Percentiles rank a stretch among this genome's conserved stretches.
These are phyloP conservation scores for Nycticebus coucang DNA, from an alignment of 2,113 vertebrate species.

Conservation along the genomic window DNA sequence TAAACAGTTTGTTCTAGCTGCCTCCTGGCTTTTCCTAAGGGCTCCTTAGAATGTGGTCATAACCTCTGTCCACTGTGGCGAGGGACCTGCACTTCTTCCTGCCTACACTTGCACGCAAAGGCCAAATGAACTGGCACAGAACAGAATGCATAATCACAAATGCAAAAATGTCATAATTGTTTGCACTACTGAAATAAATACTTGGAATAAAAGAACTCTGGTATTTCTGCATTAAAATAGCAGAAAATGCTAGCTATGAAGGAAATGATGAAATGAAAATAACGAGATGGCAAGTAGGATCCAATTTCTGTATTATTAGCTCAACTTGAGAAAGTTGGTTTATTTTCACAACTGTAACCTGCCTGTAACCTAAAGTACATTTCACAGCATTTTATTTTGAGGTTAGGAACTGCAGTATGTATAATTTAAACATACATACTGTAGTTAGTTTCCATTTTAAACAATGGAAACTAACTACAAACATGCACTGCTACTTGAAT, in stretches of 20 bases:
- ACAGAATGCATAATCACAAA: neutral
- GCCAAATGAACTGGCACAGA: neutral
- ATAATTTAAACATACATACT: too few relatives aligned
- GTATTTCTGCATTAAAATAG: neutral
- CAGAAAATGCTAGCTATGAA: neutral
- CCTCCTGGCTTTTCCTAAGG: neutral
- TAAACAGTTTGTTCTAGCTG: neutral
- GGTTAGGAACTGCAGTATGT: neutral
- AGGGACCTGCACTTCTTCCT: neutral
- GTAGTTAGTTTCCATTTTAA: too few relatives aligned
- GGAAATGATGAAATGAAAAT: neutral
- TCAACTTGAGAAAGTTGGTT: neutral
- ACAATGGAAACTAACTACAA: neutral
- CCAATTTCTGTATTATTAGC: neutral
- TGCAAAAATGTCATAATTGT: neutral
- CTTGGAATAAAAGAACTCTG: neutral
- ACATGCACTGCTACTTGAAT: neutral
- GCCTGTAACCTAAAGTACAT: neutral
- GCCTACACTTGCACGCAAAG: neutral
- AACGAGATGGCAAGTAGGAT: neutral
- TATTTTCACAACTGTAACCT: neutral
- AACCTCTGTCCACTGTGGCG: neutral
- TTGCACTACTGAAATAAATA: neutral
- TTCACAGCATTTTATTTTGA: neutral
- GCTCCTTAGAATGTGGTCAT: neutral